Conservation (phyloP, 2,888 invertebrate genomes). For the Cosmia trapezina region DNA sequence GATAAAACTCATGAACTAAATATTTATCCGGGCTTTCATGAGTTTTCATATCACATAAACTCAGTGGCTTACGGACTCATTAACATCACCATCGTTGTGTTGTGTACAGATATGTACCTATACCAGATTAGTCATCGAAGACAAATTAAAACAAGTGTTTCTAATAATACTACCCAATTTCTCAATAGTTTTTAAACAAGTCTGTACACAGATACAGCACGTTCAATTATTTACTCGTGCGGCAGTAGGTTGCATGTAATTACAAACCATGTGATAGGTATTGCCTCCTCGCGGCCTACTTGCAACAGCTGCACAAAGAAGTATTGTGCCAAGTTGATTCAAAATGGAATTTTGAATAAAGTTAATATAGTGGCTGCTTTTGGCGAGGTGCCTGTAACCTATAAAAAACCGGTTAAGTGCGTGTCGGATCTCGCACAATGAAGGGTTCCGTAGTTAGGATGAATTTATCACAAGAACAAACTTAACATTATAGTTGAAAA, state of each 20-base stretch:
- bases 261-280: constrained; percentile 43
- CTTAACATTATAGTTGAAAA: no score
- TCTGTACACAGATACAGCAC: constrained; percentile 42
- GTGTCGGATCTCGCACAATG: no score
- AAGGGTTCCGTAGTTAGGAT: no score
- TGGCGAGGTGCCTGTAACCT: constrained; percentile 42
- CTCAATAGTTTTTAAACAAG: constrained; percentile 27
- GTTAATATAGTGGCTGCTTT: constrained; percentile 16
- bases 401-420: no score
- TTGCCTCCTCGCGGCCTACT: constrained; percentile 47
- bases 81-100: not conserved
- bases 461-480: no score
- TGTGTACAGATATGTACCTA: not conserved
- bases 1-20: not conserved
- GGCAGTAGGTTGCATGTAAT: constrained; percentile 45
- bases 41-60: not conserved
- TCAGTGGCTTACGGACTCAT: not conserved
- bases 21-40: not conserved
- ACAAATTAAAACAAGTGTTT: constrained; percentile 5
- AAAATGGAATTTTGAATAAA: constrained; percentile 34
- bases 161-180: constrained; percentile 13
- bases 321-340: constrained; percentile 40
- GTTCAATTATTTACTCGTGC: constrained; percentile 30
- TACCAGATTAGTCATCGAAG: constrained; percentile 3
- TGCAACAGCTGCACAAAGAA: constrained; percentile 55